A percentile compares a stretch with the other conserved stretches of the same genome.
phyloP scores from a whole-genome alignment of 2,113 vertebrate genomes.

The Condylura cristata region DNA sequence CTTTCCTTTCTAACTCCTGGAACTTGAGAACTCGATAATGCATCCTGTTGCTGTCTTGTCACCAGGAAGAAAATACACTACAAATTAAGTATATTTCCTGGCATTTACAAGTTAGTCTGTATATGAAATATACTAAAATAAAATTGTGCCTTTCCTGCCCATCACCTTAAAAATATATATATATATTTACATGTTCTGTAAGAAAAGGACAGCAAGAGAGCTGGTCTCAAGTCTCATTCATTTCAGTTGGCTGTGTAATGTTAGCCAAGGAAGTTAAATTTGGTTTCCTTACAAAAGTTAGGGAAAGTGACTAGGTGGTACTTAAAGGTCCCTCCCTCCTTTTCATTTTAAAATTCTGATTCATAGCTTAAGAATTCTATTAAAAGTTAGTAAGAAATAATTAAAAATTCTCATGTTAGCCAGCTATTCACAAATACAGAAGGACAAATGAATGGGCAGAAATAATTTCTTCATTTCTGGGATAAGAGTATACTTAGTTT shows the following conservation, averaged over 20 bases:
- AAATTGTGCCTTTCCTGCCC: constrained; percentile 32
- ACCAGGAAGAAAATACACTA: constrained; percentile 46
- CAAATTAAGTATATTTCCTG: background rate
- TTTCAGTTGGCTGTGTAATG: background rate
- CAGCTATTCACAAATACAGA: background rate
- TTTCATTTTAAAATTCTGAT: constrained; percentile 56
- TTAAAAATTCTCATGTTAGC: constrained; percentile 19
- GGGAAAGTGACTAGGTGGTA: background rate
- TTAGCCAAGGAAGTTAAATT: constrained; percentile 34
- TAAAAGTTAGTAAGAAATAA: constrained; percentile 28
- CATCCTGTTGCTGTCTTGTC: constrained; percentile 14
- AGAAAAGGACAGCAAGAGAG: background rate
- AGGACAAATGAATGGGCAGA: background rate
- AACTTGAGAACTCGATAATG: constrained; percentile 27
- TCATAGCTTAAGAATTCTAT: constrained; percentile 5
- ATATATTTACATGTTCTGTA: background rate
- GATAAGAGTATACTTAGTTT: background rate
- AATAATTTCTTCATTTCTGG: constrained; percentile 28
- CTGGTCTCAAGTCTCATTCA: background rate
- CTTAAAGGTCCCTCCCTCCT: background rate
- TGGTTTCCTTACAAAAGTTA: constrained; percentile 32
- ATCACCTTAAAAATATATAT: background rate
- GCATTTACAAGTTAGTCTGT: constrained; percentile 17
- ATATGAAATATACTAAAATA: constrained; percentile 34
- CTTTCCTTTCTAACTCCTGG: constrained; percentile 63